Evolutionary conservation across 2,797 vertebrate species (phyloP).

Genomic region (Coccyzus lansbergi): DNA sequence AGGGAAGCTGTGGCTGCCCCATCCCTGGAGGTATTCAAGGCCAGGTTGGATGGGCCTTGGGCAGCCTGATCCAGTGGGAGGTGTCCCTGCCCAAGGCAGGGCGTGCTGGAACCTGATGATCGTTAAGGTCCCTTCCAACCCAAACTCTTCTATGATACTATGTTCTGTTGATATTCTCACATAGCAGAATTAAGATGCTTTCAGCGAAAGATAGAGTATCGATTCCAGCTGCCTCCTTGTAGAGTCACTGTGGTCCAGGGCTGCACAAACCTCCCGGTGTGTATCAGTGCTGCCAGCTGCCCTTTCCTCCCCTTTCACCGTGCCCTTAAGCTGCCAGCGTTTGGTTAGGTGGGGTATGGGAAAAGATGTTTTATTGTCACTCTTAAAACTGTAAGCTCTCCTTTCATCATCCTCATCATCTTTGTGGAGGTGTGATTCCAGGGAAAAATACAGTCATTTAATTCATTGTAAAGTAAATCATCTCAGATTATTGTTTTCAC

Average conservation of each 20-base stretch:
- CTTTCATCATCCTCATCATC: not conserved
- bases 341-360: not conserved
- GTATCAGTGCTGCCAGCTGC: not conserved
- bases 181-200: not conserved
- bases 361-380: not conserved
- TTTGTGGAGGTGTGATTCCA: not conserved
- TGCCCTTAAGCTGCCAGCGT: not conserved
- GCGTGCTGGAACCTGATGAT: no score
- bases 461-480: not conserved
- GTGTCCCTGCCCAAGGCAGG: no score
- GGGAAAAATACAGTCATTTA: rapidly evolving
- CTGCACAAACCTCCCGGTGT: not conserved
- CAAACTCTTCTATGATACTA: no score
- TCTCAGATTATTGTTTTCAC: not conserved
- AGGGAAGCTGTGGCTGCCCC: no score
- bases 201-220: not conserved
- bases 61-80: no score
- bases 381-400: not conserved
- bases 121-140: no score
- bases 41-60: no score
- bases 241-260: not conserved
- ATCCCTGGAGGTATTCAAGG: no score
- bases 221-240: not conserved
- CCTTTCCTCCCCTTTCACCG: not conserved
- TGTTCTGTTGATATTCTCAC: not conserved